Evolutionary conservation across 1,140 invertebrate species (phyloP).

Genomic region (Limonius californicus): DNA sequence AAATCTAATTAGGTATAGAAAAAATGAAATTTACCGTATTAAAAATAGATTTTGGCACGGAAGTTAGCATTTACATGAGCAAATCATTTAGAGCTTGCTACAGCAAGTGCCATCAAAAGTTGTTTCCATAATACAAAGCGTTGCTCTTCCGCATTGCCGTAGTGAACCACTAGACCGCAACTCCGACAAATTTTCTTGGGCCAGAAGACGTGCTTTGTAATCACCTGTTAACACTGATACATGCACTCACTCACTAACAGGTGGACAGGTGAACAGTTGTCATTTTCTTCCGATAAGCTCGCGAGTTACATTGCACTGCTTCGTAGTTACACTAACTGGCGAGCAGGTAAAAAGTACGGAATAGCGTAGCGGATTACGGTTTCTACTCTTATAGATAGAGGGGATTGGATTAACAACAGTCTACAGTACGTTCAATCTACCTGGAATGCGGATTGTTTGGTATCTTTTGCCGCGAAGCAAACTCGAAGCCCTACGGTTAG

Average conservation of each 20-base stretch:
- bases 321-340: conserved; percentile 22
- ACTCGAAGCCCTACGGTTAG: too few species aligned
- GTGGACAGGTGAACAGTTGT: conserved; percentile 1
- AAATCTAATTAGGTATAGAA: neutral
- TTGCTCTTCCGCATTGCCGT: conserved; percentile 22
- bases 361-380: conserved; percentile 25
- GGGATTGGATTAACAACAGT: conserved; percentile 21
- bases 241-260: neutral
- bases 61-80: neutral
- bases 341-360: conserved; percentile 27
- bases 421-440: conserved; percentile 19
- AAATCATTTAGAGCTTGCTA: conserved; percentile 10
- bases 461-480: neutral
- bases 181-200: conserved; percentile 13
- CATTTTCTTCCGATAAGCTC: neutral
- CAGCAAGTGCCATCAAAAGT: conserved; percentile 27
- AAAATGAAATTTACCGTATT: neutral
- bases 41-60: conserved; percentile 15
- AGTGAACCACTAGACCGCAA: conserved; percentile 19
- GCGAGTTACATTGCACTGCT: conserved; percentile 15
- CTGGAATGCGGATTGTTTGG: conserved; percentile 25
- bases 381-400: conserved; percentile 26
- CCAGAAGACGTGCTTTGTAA: conserved; percentile 18
- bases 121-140: conserved; percentile 25
- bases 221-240: conserved; percentile 4